Conservation (phyloP, 2,113 vertebrate genomes). For the Myotis lucifugus region DNA sequence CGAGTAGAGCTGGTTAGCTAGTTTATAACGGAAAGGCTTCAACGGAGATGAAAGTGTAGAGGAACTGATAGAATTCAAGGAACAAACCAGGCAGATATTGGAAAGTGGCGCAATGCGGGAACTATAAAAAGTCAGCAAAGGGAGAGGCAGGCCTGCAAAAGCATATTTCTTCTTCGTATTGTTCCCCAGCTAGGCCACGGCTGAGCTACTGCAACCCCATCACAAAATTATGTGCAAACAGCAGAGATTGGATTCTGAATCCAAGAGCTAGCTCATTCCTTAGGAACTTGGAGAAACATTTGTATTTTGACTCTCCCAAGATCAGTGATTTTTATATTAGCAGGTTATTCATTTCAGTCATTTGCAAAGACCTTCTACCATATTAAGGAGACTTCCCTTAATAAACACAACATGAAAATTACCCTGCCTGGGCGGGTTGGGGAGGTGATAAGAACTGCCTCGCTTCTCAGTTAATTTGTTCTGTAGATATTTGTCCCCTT, state of each 20-base stretch:
- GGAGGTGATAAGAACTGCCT: neutral
- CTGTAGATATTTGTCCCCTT: neutral
- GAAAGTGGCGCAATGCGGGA: neutral
- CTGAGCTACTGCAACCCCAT: neutral
- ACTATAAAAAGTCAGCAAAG: neutral
- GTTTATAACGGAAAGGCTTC: neutral
- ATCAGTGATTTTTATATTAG: neutral
- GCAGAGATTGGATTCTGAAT: neutral
- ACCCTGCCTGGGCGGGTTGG: neutral
- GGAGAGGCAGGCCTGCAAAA: neutral
- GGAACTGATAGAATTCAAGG: neutral
- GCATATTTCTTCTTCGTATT: neutral
- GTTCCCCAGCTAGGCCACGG: neutral
- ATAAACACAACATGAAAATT: neutral
- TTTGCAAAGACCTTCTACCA: neutral
- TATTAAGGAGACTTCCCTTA: neutral
- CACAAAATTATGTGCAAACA: neutral
- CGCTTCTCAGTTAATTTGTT: neutral
- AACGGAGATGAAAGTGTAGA: neutral
- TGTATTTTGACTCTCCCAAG: neutral
- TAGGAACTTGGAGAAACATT: neutral
- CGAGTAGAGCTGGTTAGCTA: neutral
- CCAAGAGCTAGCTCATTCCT: neutral
- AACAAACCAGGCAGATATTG: neutral
- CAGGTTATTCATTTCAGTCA: neutral